Evolutionary conservation across 2,888 invertebrate species (phyloP), one percentile per base, ranked within the genome.

Genomic region (Scaptomyza tumidula): DNA sequence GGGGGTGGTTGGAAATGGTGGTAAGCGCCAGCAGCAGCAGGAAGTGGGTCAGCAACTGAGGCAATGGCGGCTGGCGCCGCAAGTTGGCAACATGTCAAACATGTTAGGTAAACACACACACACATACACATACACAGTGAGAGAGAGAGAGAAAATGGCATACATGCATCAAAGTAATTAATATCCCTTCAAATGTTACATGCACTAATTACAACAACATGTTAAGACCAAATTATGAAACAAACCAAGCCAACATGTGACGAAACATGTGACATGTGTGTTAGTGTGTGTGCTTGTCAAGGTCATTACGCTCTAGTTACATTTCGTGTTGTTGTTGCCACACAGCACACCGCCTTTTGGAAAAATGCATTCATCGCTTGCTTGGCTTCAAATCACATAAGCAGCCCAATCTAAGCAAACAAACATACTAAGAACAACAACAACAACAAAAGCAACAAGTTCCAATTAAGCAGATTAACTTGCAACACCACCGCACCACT

Each of bases 171-270:
- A 82, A 85, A 84, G 85, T 84, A 84, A 84, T 84, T 85, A 84
- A 84, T 84, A 84, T 87, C 75, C 88, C 79, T 85, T 85, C 86
- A 82, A 85, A 85, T 87, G 86, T 70, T 67, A 82, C 88, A 84
- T 84, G 82, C 82, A 81, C 83, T 85, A 84, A 84, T 84, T 84
- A 84, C 87, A 79, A 74, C 77, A 78, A 64, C 54, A 63, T 63
- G 45, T 53, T 63, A 49, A 48, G 61, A 59, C 49, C 19, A 50
- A 70, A 68, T 59, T 55, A 39, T 53, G 57, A 65, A 71, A 57
- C 55, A 68, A 52, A 53, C 31, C 50, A 16, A 61, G 43, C 27
- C 41, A 50, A 44, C 54, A 70, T 57, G 29, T 45, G 48, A 46
- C 39, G 35, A 55, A 50, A 50, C 55, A 13, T 44, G 45, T 56